Percentiles rank a stretch among this genome's conserved stretches.
Conservation (phyloP, 2,113 vertebrate genomes). For the Enhydra lutris region DNA sequence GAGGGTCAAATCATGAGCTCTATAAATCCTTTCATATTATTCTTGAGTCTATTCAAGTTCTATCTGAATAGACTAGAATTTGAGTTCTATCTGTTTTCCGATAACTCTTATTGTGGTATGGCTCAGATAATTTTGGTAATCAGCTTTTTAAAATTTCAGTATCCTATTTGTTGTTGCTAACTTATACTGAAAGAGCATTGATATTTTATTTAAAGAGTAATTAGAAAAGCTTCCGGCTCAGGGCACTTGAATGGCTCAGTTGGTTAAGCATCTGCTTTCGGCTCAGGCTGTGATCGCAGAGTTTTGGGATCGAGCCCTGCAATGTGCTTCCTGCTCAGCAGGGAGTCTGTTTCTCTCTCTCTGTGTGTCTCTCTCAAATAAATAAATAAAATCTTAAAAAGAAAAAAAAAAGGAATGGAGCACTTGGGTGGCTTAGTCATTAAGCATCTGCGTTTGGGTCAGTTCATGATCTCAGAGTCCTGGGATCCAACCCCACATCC, state of each 20-base stretch:
- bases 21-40: neutral
- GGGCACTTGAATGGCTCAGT: neutral
- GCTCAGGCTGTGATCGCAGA: neutral
- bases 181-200: neutral
- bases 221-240: neutral
- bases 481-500: neutral
- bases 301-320: neutral
- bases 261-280: neutral
- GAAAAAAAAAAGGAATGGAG: neutral
- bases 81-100: neutral
- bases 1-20: neutral
- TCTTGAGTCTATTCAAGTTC: neutral
- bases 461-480: neutral
- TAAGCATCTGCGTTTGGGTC: neutral
- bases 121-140: slow-evolving; percentile 12
- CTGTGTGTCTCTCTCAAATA: neutral
- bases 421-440: neutral
- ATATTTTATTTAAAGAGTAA: neutral
- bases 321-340: no score
- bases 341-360: neutral
- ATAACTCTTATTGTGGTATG: neutral
- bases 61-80: neutral
- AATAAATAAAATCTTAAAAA: neutral
- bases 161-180: neutral
- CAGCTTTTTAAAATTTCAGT: neutral